These are phyloP conservation scores for Tetramorium parvispinum DNA, from an alignment of 1,140 invertebrate species.

Conservation along the genomic window DNA sequence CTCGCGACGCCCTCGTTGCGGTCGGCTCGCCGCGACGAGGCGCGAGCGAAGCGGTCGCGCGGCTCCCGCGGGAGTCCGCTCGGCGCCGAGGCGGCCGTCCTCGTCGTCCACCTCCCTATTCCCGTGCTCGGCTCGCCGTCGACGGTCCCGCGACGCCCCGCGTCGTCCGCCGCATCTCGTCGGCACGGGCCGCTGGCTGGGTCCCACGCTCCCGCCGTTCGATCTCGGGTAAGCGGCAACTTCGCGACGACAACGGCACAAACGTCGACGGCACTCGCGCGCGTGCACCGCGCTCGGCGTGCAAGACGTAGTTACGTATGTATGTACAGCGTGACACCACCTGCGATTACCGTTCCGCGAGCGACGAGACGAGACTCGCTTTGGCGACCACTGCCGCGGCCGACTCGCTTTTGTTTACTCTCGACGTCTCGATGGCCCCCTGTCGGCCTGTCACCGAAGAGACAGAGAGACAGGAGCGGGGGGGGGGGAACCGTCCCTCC, in stretches of 20 bases:
- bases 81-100: not conserved
- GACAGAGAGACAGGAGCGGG: not conserved
- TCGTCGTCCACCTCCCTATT: conserved; percentile 17
- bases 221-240: not conserved
- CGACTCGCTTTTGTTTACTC: conserved; percentile 51
- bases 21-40: not conserved
- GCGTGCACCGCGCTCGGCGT: not conserved
- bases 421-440: not conserved
- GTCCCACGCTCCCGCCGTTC: too few relatives aligned
- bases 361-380: conserved; percentile 18
- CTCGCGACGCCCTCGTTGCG: not conserved
- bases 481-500: not conserved
- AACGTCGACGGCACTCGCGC: not conserved
- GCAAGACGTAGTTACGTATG: not conserved
- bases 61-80: not conserved
- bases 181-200: not conserved
- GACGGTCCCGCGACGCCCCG: not conserved
- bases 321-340: not conserved
- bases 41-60: not conserved
- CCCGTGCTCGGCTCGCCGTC: not conserved
- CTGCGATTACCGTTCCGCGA: conserved; percentile 2
- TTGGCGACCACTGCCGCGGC: not conserved
- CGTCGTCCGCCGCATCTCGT: not conserved
- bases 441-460: not conserved
- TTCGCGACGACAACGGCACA: not conserved